Evolutionary conservation across 2,888 invertebrate genomes (phyloP).

Genomic region (Leucozona laternaria): DNA sequence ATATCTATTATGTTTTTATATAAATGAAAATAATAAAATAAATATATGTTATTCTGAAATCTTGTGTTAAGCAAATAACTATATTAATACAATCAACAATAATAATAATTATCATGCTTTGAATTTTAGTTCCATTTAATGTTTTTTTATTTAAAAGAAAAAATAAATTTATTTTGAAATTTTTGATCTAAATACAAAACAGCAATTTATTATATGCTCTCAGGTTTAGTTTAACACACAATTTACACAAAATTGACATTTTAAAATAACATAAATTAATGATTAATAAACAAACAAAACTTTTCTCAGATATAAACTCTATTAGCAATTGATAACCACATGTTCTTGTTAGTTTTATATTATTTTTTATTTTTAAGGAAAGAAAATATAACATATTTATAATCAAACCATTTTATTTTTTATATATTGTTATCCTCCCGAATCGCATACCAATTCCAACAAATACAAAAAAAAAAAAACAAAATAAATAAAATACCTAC

Average conservation of each 20-base stretch:
- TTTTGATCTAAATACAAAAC: not conserved
- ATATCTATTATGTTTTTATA: too few relatives aligned
- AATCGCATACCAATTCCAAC: conserved; percentile 62
- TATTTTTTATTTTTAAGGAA: conserved; percentile 39
- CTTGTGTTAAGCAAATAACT: not conserved
- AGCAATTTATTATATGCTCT: not conserved
- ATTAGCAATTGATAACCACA: not conserved
- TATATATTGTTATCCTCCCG: conserved; percentile 66
- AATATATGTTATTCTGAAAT: not conserved
- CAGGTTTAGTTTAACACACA: not conserved
- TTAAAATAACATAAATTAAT: not conserved
- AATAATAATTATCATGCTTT: not conserved
- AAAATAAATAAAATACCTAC: conserved; percentile 29
- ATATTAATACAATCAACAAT: not conserved
- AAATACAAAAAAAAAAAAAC: conserved; percentile 9
- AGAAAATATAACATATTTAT: conserved; percentile 33
- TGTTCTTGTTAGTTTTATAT: not conserved
- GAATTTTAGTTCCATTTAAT: conserved; percentile 11
- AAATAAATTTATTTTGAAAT: not conserved
- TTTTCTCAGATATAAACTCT: not conserved
- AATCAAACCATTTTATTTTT: conserved; percentile 60
- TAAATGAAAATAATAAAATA: not conserved
- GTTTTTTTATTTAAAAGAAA: not conserved
- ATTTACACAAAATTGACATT: not conserved
- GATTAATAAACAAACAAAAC: not conserved